These are phyloP conservation scores for Galerucella calmariensis DNA, from an alignment of 2,888 invertebrate species.

Conservation along the genomic window DNA sequence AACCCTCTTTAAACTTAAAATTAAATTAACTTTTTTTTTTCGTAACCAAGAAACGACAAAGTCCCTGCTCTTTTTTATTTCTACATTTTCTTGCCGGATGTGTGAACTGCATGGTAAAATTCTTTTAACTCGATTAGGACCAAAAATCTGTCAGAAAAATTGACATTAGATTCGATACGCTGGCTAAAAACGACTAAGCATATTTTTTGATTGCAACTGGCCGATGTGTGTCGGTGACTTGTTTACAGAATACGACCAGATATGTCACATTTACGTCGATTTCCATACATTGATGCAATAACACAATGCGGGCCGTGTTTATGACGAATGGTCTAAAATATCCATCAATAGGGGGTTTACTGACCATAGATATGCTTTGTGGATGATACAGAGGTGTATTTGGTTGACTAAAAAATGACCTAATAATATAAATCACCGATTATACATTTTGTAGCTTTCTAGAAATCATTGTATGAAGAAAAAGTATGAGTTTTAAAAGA, in stretches of 20 bases:
- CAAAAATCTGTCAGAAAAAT: slow-evolving; percentile 18
- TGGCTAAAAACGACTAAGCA: slow-evolving; percentile 48
- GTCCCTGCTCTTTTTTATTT: background rate
- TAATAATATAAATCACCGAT: too few relatives aligned
- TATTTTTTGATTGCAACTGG: slow-evolving; percentile 45
- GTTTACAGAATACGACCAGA: slow-evolving; percentile 58
- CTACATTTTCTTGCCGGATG: slow-evolving; percentile 34
- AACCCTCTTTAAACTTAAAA: background rate
- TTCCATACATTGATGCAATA: slow-evolving; percentile 60
- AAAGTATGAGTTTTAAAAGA: too few relatives aligned
- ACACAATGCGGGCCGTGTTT: slow-evolving; percentile 60
- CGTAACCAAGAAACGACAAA: background rate
- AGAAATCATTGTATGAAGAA: too few relatives aligned
- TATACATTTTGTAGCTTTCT: too few relatives aligned
- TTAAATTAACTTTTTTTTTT: slow-evolving; percentile 16
- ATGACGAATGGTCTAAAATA: slow-evolving; percentile 60
- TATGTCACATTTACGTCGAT: slow-evolving; percentile 64
- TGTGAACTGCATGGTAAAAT: slow-evolving; percentile 25
- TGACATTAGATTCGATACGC: slow-evolving; percentile 47
- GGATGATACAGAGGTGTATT: slow-evolving; percentile 49
- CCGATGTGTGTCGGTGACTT: slow-evolving; percentile 49
- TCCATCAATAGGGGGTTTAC: slow-evolving; percentile 59
- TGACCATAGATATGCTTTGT: slow-evolving; percentile 52
- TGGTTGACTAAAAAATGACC: background rate
- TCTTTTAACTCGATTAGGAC: slow-evolving; percentile 40